These are phyloP conservation scores for Peromyscus leucopus DNA, from an alignment of 2,113 vertebrate genomes.

Conservation along the genomic window DNA sequence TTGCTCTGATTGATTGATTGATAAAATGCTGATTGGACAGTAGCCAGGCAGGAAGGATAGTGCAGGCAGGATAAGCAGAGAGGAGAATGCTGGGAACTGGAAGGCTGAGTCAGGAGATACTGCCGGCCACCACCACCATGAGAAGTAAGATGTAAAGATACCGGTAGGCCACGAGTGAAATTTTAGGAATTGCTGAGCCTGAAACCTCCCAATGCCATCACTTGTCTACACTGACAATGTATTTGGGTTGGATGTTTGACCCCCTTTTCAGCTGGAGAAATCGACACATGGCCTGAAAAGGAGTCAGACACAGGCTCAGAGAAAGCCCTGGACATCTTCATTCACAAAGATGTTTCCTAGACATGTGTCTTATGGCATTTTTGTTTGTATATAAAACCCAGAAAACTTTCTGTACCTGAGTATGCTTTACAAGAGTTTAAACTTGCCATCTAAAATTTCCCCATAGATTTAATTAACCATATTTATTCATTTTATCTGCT, in stretches of 20 bases:
- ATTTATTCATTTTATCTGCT: not conserved
- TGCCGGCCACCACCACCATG: too few relatives aligned
- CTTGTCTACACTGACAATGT: not conserved
- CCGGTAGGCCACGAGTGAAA: not conserved
- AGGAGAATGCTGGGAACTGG: too few relatives aligned
- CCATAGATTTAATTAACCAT: not conserved
- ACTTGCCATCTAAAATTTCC: not conserved
- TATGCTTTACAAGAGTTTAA: not conserved
- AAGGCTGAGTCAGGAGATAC: too few relatives aligned
- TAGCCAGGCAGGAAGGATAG: too few relatives aligned
- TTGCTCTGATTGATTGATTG: too few relatives aligned
- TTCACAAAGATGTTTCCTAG: not conserved
- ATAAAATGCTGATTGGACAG: too few relatives aligned
- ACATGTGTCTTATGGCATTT: not conserved
- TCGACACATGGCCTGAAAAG: not conserved
- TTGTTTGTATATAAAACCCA: not conserved
- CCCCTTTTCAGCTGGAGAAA: not conserved
- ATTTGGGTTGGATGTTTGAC: not conserved
- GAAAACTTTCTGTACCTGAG: not conserved
- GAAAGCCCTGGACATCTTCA: not conserved
- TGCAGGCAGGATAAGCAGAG: too few relatives aligned
- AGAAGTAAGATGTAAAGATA: too few relatives aligned
- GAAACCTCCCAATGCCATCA: not conserved
- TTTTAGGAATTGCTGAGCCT: not conserved
- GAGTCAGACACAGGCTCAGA: not conserved